Evolutionary conservation across 2,888 invertebrate genomes (phyloP), one percentile per base, ranked within the genome.

Genomic region (Gandaritis pyraliata): DNA sequence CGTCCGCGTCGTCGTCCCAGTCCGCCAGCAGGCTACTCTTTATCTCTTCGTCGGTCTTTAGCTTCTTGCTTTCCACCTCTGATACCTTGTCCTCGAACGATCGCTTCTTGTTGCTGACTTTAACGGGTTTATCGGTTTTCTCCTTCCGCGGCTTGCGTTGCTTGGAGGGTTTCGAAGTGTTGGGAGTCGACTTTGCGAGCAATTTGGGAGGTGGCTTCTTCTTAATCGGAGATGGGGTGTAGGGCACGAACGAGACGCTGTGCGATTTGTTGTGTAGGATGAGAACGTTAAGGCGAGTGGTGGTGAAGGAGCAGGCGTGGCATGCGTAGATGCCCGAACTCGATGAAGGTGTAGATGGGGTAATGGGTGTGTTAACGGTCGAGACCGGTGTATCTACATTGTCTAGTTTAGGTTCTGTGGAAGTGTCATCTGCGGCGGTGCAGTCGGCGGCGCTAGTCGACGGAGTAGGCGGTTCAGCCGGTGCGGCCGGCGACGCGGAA

Each of bases 221-320:
- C 64, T 82, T 81, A 6, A 85, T 77, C 16, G 90, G 88, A 29
- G 90, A 80, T 51, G 93, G 92, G 67, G 86, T 91, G 66, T 91
- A 92, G 33, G 90, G 87, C 47, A 80, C 81, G 72, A 84, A 90
- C 51, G 93, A 93, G 57, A 92, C 87, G 72, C 94, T 93, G 76
- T 96, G 96, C 70, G 94, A 94, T 87, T 95, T 95, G 63, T 94
- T 94, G 78, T 97, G 96, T 67, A 95, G 85, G 66, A 96, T 94
- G 77, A 96, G 93, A 46, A 96, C 95, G 81, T 96, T 96, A 23
- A 96, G 87, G 30, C 96, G 93, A 13, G 93, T 90, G 33, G 96
- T 94, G 23, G 93, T 93, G 76, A 96, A 96, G 55, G 89, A 81
- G 75, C 95, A 95, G 36, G 94, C 83, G 71, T 93, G 93, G 77